Evolutionary conservation across 2,888 invertebrate species (phyloP).

Genomic region (Melieria picta): DNA sequence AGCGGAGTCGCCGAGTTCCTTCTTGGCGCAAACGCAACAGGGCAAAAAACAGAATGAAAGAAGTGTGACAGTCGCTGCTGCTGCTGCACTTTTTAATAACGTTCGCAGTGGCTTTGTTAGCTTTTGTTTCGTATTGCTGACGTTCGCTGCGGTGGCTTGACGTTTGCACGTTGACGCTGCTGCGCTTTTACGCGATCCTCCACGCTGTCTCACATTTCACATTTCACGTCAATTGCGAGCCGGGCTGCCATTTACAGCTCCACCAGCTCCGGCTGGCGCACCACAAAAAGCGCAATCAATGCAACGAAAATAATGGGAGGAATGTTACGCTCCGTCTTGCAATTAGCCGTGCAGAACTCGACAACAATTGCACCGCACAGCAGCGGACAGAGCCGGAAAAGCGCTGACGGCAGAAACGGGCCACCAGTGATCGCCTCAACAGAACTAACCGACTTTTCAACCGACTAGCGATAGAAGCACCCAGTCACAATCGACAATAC

Average conservation of each 20-base stretch:
- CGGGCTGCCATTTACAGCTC: slow-evolving; percentile 8
- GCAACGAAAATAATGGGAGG: slow-evolving; percentile 7
- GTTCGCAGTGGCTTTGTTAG: not conserved
- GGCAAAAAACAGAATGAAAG: no score
- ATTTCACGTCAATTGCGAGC: not conserved
- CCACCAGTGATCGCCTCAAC: no score
- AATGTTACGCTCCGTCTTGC: slow-evolving; percentile 14
- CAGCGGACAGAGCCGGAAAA: no score
- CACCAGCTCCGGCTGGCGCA: not conserved
- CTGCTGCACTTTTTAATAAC: not conserved
- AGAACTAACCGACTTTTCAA: no score
- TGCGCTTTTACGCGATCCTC: slow-evolving; percentile 13
- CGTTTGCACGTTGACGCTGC: not conserved
- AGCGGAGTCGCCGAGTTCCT: no score
- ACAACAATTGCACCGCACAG: not conserved
- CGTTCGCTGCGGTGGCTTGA: not conserved
- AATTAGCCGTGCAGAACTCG: slow-evolving; percentile 32
- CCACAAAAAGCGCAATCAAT: slow-evolving; percentile 3
- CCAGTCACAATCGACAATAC: no score
- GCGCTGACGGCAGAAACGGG: no score
- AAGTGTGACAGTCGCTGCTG: no score
- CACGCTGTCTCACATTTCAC: slow-evolving; percentile 28
- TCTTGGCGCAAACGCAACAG: no score
- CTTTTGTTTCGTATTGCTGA: not conserved
- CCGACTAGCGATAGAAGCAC: no score